phyloP scores from a whole-genome alignment of 2,888 invertebrate genomes.

The Protophormia terraenovae region DNA sequence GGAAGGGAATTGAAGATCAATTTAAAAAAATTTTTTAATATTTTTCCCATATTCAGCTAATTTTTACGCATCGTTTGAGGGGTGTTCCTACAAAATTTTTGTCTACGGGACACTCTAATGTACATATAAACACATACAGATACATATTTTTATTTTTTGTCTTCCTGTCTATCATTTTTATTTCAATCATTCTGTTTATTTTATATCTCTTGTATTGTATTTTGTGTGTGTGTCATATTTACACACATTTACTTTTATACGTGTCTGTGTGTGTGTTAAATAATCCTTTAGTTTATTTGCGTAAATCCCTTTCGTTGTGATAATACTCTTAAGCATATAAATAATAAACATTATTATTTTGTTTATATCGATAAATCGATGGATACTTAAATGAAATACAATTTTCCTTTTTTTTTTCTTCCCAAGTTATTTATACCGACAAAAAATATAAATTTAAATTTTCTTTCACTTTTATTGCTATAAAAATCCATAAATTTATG shows the following conservation, averaged over 20 bases:
- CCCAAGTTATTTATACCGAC: background rate
- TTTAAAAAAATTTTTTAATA: no score
- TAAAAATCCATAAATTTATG: conserved; percentile 27
- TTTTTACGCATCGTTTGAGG: no score
- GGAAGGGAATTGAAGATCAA: no score
- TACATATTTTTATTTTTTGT: background rate
- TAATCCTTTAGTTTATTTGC: conserved; percentile 64
- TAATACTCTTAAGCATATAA: conserved; percentile 56
- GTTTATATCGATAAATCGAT: conserved; percentile 56
- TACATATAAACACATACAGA: background rate
- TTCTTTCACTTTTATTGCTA: background rate
- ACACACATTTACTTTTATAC: background rate
- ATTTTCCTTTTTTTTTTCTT: background rate
- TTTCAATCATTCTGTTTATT: background rate
- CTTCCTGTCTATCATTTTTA: conserved; percentile 2
- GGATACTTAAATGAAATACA: conserved; percentile 42
- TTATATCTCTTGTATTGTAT: background rate
- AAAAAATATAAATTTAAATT: conserved; percentile 2
- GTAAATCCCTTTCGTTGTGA: conserved; percentile 56
- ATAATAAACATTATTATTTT: conserved; percentile 58
- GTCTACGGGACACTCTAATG: no score
- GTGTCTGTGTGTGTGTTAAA: background rate
- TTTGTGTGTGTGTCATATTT: background rate
- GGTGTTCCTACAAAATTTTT: no score
- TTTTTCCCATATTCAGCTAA: no score